Evolutionary conservation across 2,888 invertebrate genomes (phyloP).

Genomic region (Stegana nigrithorax): DNA sequence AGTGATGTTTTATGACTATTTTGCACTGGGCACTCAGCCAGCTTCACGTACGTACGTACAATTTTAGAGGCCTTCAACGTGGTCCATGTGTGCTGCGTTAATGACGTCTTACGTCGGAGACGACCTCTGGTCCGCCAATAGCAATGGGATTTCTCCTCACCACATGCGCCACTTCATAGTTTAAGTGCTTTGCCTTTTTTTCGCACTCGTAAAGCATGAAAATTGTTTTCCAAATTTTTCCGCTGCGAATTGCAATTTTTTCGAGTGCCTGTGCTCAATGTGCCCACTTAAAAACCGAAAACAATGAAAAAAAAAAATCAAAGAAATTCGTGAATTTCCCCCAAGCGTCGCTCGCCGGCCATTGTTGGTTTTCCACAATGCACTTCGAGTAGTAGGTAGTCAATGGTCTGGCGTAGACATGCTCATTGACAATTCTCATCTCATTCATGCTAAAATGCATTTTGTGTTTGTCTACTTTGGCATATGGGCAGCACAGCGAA

Average conservation of each 20-base stretch:
- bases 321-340: too few species aligned
- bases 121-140: not conserved
- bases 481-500: conserved; percentile 13
- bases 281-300: conserved; percentile 36
- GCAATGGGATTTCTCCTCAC: not conserved
- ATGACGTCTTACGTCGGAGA: not conserved
- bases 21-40: conserved; percentile 1
- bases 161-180: conserved; percentile 15
- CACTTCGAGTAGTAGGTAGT: not conserved
- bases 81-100: conserved; percentile 4
- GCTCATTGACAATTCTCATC: conserved; percentile 7
- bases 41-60: not conserved
- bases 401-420: conserved; percentile 16
- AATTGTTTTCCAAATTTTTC: conserved; percentile 4
- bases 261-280: conserved; percentile 32
- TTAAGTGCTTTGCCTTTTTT: conserved; percentile 14
- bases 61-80: not conserved
- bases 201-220: conserved; percentile 24
- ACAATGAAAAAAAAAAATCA: too few species aligned
- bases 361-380: conserved; percentile 41
- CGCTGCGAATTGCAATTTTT: conserved; percentile 12
- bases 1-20: not conserved
- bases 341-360: too few species aligned
- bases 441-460: not conserved
- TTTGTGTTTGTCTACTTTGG: not conserved